These are phyloP conservation scores for Hybognathus amarus DNA, from an alignment of 2,797 vertebrate species.

Conservation along the genomic window DNA sequence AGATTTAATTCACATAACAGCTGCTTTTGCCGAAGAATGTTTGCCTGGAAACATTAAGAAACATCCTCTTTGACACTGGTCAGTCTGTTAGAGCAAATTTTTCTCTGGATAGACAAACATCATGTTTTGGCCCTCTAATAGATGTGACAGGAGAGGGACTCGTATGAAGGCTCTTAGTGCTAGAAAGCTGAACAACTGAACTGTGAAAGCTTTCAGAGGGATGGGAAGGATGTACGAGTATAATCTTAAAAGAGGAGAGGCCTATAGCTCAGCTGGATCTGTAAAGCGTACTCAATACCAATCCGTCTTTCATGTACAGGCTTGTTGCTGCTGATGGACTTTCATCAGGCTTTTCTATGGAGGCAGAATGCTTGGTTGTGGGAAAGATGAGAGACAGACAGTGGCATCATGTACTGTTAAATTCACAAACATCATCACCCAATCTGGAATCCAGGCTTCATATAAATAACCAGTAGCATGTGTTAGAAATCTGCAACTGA, in stretches of 20 bases:
- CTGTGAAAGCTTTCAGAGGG: slow-evolving; percentile 51
- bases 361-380: slow-evolving; percentile 28
- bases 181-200: slow-evolving; percentile 41
- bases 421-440: slow-evolving; percentile 30
- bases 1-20: not conserved
- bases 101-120: slow-evolving; percentile 34
- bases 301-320: slow-evolving; percentile 39
- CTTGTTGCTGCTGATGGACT: slow-evolving; percentile 49
- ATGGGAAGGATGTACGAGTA: slow-evolving; percentile 25
- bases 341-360: slow-evolving; percentile 32
- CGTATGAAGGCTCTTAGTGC: slow-evolving; percentile 28
- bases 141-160: slow-evolving; percentile 33
- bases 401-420: slow-evolving; percentile 24
- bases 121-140: slow-evolving; percentile 30
- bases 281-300: slow-evolving; percentile 3
- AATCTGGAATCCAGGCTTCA: slow-evolving; percentile 23
- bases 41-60: not conserved
- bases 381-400: slow-evolving; percentile 32
- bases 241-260: slow-evolving; percentile 35
- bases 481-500: slow-evolving; percentile 19
- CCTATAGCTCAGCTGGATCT: slow-evolving; percentile 33
- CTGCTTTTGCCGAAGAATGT: not conserved
- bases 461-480: slow-evolving; percentile 14
- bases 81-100: slow-evolving; percentile 4
- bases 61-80: slow-evolving; percentile 11